A percentile compares a stretch with the other conserved stretches of the same genome.
These are phyloP conservation scores for Epinotia brunnichana DNA, from an alignment of 2,888 invertebrate species.

Conservation along the genomic window DNA sequence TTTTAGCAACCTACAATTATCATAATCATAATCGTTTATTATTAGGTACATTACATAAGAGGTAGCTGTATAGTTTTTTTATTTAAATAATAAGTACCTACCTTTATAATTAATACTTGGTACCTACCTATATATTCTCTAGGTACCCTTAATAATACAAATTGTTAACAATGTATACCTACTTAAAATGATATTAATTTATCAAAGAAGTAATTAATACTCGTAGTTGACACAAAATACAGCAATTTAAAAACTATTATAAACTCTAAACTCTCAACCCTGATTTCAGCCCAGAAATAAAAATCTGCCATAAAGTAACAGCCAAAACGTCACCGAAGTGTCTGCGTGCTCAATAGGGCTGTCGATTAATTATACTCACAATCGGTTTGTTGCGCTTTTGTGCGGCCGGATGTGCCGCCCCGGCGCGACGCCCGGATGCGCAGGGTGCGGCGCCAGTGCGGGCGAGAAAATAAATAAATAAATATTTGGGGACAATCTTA, in stretches of 20 bases:
- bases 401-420: constrained; percentile 40
- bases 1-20: no score
- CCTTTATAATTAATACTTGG: background rate
- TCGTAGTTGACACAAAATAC: background rate
- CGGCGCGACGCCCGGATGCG: constrained; percentile 17
- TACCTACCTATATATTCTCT: background rate
- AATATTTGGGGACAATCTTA: no score
- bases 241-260: background rate
- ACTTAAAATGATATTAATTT: no score
- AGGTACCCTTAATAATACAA: no score
- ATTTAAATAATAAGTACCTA: no score
- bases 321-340: constrained; percentile 11
- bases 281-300: background rate
- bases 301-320: constrained; percentile 41
- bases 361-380: constrained; percentile 41
- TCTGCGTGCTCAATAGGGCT: background rate
- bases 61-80: no score
- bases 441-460: constrained; percentile 16
- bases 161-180: no score
- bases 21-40: background rate
- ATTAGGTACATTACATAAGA: no score
- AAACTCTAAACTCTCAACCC: background rate
- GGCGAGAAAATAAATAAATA: no score
- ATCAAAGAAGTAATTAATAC: no score
- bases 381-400: constrained; percentile 35